Conservation (phyloP, 2,113 vertebrate species). For the Formicarius rufipectus region DNA sequence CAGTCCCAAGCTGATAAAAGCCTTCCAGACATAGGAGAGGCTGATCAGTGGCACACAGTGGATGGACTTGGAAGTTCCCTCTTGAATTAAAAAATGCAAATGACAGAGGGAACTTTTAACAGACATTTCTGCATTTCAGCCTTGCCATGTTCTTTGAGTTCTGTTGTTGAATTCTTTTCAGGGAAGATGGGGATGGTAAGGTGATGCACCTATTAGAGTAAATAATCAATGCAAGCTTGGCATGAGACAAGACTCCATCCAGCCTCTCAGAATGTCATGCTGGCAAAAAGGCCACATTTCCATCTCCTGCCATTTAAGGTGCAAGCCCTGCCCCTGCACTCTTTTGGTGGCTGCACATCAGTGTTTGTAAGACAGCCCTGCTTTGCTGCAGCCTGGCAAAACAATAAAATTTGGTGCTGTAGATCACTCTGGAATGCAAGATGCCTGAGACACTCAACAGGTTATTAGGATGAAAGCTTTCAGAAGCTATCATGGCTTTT, state of each 20-base stretch:
- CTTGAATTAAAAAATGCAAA: background rate
- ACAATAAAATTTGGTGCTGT: background rate
- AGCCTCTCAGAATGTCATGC: background rate
- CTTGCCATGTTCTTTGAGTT: background rate
- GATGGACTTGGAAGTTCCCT: background rate
- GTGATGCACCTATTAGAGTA: background rate
- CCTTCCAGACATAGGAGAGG: background rate
- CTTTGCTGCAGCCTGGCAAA: background rate
- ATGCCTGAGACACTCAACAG: background rate
- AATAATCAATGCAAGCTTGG: background rate
- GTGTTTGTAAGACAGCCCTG: rapidly evolving
- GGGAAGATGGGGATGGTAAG: background rate
- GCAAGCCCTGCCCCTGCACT: background rate
- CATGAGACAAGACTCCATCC: background rate
- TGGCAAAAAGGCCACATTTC: background rate
- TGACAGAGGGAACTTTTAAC: background rate
- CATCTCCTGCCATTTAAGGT: background rate
- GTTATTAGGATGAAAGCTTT: background rate
- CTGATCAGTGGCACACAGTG: background rate
- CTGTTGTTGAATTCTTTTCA: background rate
- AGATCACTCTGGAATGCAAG: background rate
- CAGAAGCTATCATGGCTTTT: background rate
- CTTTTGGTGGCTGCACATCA: background rate
- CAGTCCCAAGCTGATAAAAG: background rate
- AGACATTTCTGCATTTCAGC: background rate